Percentiles rank a stretch among this genome's conserved stretches.
Evolutionary conservation across 2,113 vertebrate species (phyloP).

Genomic region (Eubucco bourcierii): DNA sequence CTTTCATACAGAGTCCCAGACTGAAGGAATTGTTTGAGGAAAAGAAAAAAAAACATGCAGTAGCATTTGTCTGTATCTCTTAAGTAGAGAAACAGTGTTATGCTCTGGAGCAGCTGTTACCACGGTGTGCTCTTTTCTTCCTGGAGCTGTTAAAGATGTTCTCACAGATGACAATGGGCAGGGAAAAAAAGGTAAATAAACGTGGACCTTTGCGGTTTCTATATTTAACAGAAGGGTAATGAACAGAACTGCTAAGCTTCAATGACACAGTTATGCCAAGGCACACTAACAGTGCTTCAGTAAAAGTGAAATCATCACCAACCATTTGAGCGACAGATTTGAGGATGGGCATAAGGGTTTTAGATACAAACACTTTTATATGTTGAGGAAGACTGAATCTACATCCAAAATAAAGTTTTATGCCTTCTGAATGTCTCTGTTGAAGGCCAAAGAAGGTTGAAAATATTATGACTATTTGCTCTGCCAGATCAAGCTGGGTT

Average conservation of each 20-base stretch:
- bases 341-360: neutral
- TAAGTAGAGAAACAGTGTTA: neutral
- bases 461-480: neutral
- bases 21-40: neutral
- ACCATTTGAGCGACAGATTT: neutral
- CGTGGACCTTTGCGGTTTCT: neutral
- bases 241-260: neutral
- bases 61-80: neutral
- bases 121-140: neutral
- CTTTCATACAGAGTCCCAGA: neutral
- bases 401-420: neutral
- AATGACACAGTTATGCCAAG: neutral
- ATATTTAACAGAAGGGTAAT: neutral
- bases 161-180: neutral
- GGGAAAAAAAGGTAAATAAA: constrained; percentile 23
- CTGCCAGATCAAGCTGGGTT: neutral
- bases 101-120: neutral
- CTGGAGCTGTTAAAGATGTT: neutral
- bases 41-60: neutral
- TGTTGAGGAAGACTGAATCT: neutral
- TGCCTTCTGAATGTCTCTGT: neutral
- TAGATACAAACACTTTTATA: neutral
- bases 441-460: neutral
- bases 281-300: neutral
- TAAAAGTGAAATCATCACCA: neutral